phyloP scores from a whole-genome alignment of 2,888 invertebrate genomes.

The Glaucopsyche alexis region DNA sequence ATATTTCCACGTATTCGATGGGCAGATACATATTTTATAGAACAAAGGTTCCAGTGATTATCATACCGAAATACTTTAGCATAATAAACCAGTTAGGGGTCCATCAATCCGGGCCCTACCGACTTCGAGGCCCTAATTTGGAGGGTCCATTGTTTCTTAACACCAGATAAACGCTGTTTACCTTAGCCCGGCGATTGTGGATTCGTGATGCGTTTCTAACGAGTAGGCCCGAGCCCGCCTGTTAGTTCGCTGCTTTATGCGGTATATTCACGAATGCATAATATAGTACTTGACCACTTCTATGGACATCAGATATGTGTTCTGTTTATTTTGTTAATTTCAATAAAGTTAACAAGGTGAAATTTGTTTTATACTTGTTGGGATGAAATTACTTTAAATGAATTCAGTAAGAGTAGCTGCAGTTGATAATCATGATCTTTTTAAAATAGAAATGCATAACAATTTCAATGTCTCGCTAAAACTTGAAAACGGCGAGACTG shows the following conservation, averaged over 20 bases:
- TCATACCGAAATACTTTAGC: slow-evolving; percentile 37
- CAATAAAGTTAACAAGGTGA: slow-evolving; percentile 22
- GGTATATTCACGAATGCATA: slow-evolving; percentile 79
- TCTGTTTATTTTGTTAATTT: slow-evolving; percentile 28
- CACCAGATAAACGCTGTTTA: slow-evolving; percentile 73
- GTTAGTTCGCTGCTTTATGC: slow-evolving; percentile 75
- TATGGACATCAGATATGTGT: slow-evolving; percentile 28
- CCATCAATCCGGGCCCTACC: slow-evolving; percentile 42
- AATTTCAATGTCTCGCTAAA: no score
- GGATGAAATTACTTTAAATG: not conserved
- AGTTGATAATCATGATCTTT: no score
- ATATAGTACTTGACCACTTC: slow-evolving; percentile 59
- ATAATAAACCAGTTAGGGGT: slow-evolving; percentile 37
- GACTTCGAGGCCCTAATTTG: slow-evolving; percentile 66
- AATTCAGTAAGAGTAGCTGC: not conserved
- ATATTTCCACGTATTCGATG: slow-evolving; percentile 23
- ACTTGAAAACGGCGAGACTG: no score
- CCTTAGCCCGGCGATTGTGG: slow-evolving; percentile 71
- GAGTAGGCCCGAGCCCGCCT: slow-evolving; percentile 57
- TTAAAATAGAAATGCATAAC: no score
- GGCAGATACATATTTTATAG: slow-evolving; percentile 19
- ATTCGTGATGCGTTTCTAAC: slow-evolving; percentile 80
- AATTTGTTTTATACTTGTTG: not conserved
- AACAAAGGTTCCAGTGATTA: slow-evolving; percentile 32
- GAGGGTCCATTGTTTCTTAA: slow-evolving; percentile 72